Percentiles rank a stretch among this genome's conserved stretches.
Conservation (phyloP, 2,113 vertebrate species). For the Spilogale gracilis region DNA sequence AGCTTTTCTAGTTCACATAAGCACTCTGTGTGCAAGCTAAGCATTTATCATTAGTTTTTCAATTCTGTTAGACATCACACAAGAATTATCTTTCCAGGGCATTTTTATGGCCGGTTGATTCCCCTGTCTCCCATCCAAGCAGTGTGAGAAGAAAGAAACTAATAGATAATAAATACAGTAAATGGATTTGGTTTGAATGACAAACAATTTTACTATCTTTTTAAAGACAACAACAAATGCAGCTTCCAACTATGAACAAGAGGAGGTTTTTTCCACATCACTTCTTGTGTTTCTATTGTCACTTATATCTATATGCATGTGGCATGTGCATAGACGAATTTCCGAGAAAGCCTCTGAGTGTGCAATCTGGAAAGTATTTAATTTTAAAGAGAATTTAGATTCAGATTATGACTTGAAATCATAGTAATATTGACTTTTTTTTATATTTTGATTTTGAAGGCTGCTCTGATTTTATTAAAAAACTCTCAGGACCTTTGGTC, state of each 20-base stretch:
- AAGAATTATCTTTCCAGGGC: slow-evolving; percentile 38
- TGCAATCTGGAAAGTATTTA: not conserved
- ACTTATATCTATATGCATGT: not conserved
- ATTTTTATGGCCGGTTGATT: slow-evolving; percentile 13
- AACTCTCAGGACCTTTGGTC: not conserved
- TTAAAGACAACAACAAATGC: slow-evolving; percentile 36
- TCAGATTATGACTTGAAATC: slow-evolving; percentile 6
- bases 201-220: slow-evolving; percentile 49
- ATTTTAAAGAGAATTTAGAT: slow-evolving; percentile 17
- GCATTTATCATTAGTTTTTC: slow-evolving; percentile 46
- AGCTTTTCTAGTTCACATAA: slow-evolving; percentile 45
- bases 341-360: not conserved
- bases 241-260: slow-evolving; percentile 46
- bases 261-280: not conserved
- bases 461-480: not conserved
- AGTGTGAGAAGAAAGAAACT: slow-evolving; percentile 31
- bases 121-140: not conserved
- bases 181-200: slow-evolving; percentile 64
- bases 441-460: slow-evolving; percentile 43
- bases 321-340: not conserved
- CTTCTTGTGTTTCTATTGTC: not conserved
- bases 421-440: slow-evolving; percentile 29
- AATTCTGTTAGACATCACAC: not conserved
- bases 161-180: slow-evolving; percentile 50
- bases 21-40: not conserved